phyloP scores from a whole-genome alignment of 2,888 invertebrate genomes.

The Pseudoips prasinana region DNA sequence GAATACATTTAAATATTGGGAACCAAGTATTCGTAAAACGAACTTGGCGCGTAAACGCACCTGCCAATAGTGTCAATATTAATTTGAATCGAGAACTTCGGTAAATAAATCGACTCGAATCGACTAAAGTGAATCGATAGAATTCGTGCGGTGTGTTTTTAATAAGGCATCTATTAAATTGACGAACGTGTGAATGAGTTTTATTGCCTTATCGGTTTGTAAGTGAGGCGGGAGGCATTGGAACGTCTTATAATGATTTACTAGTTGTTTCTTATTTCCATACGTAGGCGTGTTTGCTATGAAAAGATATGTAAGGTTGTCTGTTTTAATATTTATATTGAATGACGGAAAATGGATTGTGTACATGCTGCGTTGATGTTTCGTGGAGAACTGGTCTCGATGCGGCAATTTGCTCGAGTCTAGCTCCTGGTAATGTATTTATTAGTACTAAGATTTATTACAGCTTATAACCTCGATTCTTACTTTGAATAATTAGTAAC shows the following conservation, averaged over 20 bases:
- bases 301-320: slow-evolving; percentile 14
- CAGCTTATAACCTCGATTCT: slow-evolving; percentile 15
- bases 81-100: slow-evolving; percentile 61
- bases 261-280: slow-evolving; percentile 24
- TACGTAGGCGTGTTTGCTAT: slow-evolving; percentile 16
- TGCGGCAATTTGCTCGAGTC: slow-evolving; percentile 21
- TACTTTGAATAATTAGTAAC: neutral
- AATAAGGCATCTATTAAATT: slow-evolving; percentile 75
- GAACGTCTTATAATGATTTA: slow-evolving; percentile 73
- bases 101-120: slow-evolving; percentile 44
- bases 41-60: slow-evolving; percentile 53
- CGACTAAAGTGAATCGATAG: slow-evolving; percentile 57
- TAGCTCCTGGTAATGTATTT: slow-evolving; percentile 22
- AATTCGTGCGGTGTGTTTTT: slow-evolving; percentile 61
- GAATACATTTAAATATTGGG: slow-evolving; percentile 63
- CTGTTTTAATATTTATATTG: slow-evolving; percentile 23
- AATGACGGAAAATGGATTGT: slow-evolving; percentile 13
- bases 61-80: slow-evolving; percentile 57
- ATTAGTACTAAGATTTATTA: slow-evolving; percentile 17
- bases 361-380: slow-evolving; percentile 26
- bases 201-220: slow-evolving; percentile 71
- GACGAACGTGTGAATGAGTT: slow-evolving; percentile 80
- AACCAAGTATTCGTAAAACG: slow-evolving; percentile 41
- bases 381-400: slow-evolving; percentile 18
- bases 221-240: slow-evolving; percentile 57